Evolutionary conservation across 2,888 invertebrate genomes (phyloP).

Genomic region (Adineta ricciae): DNA sequence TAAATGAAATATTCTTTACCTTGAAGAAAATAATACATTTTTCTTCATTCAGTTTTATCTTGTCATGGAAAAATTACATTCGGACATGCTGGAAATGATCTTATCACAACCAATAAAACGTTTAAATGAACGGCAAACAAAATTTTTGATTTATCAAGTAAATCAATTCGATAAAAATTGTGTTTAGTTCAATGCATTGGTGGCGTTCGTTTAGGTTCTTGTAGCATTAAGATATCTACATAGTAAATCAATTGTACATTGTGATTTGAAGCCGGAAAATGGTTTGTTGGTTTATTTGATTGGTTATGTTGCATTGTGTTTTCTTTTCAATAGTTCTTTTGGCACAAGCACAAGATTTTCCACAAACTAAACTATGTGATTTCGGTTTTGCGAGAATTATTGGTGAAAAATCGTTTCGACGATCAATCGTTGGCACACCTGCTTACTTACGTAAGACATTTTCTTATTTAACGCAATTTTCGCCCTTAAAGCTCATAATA

Average conservation of each 20-base stretch:
- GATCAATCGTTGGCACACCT: constrained; percentile 95
- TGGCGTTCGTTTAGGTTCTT: constrained; percentile 62
- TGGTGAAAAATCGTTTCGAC: constrained; percentile 89
- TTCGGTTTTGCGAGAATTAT: constrained; percentile 98
- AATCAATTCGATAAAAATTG: constrained; percentile 30
- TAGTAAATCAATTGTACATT: constrained; percentile 95
- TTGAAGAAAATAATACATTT: too few species aligned
- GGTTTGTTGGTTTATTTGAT: constrained; percentile 53
- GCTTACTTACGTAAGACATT: constrained; percentile 73
- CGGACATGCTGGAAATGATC: constrained; percentile 99
- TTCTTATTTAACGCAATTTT: not conserved
- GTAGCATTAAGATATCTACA: constrained; percentile 91
- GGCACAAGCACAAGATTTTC: constrained; percentile 22
- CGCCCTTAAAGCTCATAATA: too few species aligned
- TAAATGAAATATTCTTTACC: constrained; percentile 37
- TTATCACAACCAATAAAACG: constrained; percentile 80
- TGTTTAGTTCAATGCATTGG: not conserved
- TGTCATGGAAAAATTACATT: constrained; percentile 96
- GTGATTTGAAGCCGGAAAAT: constrained; percentile 75
- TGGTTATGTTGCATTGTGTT: not conserved
- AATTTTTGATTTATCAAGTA: constrained; percentile 90
- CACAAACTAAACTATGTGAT: constrained; percentile 76
- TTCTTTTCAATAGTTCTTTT: not conserved
- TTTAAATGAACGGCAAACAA: constrained; percentile 83
- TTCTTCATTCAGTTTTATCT: constrained; percentile 70